phyloP scores from a whole-genome alignment of 2,797 vertebrate species.

The Sebastes variabilis region DNA sequence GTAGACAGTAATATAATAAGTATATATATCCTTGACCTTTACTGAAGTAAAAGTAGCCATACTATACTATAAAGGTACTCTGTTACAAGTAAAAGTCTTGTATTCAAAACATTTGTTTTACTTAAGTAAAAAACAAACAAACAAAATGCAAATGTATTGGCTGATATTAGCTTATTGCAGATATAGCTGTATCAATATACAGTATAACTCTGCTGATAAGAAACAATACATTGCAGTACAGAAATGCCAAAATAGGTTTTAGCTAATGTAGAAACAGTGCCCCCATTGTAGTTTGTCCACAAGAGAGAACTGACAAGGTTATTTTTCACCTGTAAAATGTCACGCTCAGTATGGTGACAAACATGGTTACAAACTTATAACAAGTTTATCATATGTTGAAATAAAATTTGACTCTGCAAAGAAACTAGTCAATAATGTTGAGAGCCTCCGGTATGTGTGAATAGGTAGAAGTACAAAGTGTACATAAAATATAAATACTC shows the following conservation, averaged over 20 bases:
- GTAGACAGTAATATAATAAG: neutral
- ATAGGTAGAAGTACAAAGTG: neutral
- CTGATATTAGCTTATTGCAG: neutral
- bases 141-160: neutral
- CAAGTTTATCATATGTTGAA: no score
- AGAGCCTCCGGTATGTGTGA: no score
- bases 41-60: no score
- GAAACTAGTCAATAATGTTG: no score
- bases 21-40: neutral
- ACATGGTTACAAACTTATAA: no score
- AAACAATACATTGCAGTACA: neutral
- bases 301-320: neutral
- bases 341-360: no score
- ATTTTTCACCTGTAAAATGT: neutral
- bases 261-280: neutral
- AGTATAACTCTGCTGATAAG: neutral
- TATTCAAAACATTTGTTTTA: no score
- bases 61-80: no score
- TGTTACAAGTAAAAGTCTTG: no score
- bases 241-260: neutral
- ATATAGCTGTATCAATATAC: neutral
- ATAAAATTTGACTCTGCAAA: no score
- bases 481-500: neutral
- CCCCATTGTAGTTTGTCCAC: neutral
- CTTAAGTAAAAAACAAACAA: no score